phyloP scores from a whole-genome alignment of 2,888 invertebrate species.

The Pseudoips prasinana region DNA sequence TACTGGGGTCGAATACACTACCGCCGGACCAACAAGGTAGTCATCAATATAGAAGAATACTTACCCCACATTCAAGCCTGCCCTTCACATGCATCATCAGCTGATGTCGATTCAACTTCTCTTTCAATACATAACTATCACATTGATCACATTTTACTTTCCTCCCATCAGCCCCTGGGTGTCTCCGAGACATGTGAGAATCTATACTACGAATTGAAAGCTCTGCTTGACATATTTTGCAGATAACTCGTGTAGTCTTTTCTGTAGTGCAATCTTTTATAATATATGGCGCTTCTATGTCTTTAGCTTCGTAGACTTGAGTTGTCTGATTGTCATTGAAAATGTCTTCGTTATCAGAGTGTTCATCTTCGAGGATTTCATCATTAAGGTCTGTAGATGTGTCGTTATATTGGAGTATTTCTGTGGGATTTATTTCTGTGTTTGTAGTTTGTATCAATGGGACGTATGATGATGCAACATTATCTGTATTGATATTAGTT shows the following conservation, averaged over 20 bases:
- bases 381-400: too few species aligned
- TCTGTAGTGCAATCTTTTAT: slow-evolving; percentile 2
- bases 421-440: too few species aligned
- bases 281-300: slow-evolving; percentile 14
- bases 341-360: background rate
- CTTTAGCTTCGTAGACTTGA: background rate
- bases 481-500: too few species aligned
- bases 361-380: too few species aligned
- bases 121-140: slow-evolving; percentile 38
- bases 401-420: too few species aligned
- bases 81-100: slow-evolving; percentile 35
- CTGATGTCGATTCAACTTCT: slow-evolving; percentile 41
- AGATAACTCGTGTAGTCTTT: slow-evolving; percentile 35
- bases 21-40: too few species aligned
- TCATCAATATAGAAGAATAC: too few species aligned
- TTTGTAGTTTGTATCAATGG: too few species aligned
- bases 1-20: too few species aligned
- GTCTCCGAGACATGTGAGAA: slow-evolving; percentile 42
- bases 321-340: background rate
- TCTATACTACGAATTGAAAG: slow-evolving; percentile 49
- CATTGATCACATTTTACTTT: slow-evolving; percentile 54
- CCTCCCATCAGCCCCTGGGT: slow-evolving; percentile 49
- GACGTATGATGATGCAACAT: too few species aligned
- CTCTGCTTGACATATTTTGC: slow-evolving; percentile 50
- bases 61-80: slow-evolving; percentile 40